phyloP scores from a whole-genome alignment of 2,888 invertebrate genomes.

The Crioceris asparagi region DNA sequence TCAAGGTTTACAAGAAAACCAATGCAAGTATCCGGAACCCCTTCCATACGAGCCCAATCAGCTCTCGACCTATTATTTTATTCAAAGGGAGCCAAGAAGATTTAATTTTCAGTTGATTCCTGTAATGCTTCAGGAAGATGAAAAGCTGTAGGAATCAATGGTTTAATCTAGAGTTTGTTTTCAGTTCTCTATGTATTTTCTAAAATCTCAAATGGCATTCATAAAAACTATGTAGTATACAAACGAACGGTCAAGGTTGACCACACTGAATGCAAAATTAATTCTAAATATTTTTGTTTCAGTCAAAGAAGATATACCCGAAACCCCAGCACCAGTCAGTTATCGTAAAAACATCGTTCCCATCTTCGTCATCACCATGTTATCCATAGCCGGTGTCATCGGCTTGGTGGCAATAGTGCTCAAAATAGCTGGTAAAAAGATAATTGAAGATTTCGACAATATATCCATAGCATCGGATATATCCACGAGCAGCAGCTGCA shows the following conservation, averaged over 20 bases:
- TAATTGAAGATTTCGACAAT: conserved; percentile 40
- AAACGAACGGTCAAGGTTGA: neutral
- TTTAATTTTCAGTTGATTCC: too few species aligned
- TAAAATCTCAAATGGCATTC: too few species aligned
- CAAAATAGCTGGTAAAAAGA: conserved; percentile 43
- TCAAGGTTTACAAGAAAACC: too few species aligned
- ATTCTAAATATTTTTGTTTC: conserved; percentile 11
- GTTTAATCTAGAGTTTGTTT: too few species aligned
- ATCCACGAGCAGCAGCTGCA: conserved; percentile 29
- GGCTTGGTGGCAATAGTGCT: conserved; percentile 46
- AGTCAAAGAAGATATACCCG: conserved; percentile 24
- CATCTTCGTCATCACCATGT: conserved; percentile 42
- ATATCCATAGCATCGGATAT: conserved; percentile 31
- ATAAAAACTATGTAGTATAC: neutral
- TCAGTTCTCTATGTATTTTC: too few species aligned
- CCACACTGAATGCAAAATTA: neutral
- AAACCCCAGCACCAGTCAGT: conserved; percentile 9
- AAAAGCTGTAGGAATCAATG: too few species aligned
- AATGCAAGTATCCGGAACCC: too few species aligned
- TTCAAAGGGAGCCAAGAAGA: too few species aligned
- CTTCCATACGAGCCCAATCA: too few species aligned
- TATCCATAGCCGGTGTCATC: conserved; percentile 48
- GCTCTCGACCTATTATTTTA: too few species aligned
- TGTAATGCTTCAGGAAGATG: too few species aligned
- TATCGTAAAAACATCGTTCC: conserved; percentile 24